phyloP scores from a whole-genome alignment of 2,888 invertebrate species.

The Panzeria rudis region DNA sequence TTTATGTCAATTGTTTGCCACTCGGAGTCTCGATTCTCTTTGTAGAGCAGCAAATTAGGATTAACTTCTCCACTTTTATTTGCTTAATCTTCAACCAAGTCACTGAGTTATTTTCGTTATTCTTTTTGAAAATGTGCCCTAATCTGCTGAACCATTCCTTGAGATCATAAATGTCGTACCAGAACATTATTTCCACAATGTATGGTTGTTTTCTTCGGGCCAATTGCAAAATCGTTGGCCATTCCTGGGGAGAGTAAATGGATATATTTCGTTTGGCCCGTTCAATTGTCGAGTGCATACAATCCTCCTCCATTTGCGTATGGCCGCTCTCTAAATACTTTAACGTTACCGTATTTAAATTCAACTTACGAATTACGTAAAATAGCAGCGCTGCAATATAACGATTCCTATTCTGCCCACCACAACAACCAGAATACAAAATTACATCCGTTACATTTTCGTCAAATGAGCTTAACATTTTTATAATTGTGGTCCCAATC shows the following conservation, averaged over 20 bases:
- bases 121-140: slow-evolving; percentile 35
- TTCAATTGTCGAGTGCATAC: slow-evolving; percentile 4
- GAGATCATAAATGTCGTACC: slow-evolving; percentile 47
- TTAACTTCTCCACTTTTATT: no score
- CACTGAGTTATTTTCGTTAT: slow-evolving; percentile 33
- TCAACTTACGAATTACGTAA: no score
- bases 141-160: slow-evolving; percentile 42
- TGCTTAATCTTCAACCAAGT: no score
- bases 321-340: slow-evolving; percentile 17
- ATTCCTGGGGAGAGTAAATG: slow-evolving; percentile 2
- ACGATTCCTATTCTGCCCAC: no score
- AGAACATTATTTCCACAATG: no score
- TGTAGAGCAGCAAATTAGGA: no score
- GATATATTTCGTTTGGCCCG: no score
- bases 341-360: slow-evolving; percentile 1
- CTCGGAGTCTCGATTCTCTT: slow-evolving; percentile 21
- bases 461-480: no score
- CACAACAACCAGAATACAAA: no score
- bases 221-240: slow-evolving; percentile 19
- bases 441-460: no score
- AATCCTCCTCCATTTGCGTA: slow-evolving; percentile 7
- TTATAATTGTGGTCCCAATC: no score
- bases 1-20: not conserved
- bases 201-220: slow-evolving; percentile 31
- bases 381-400: no score